phyloP scores from a whole-genome alignment of 1,140 invertebrate species.

The Maconellicoccus hirsutus region DNA sequence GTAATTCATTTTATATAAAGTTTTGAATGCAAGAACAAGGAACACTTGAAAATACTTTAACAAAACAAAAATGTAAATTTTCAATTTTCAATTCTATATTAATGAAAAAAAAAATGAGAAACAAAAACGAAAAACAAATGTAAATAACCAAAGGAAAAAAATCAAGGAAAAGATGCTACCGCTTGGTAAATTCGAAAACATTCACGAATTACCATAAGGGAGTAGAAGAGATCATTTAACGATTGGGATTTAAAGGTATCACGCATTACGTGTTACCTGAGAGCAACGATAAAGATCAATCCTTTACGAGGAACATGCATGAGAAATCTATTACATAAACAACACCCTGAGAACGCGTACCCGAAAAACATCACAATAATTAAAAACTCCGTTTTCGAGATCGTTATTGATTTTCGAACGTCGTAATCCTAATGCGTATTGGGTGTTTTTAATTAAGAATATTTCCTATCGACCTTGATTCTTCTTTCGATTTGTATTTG shows the following conservation, averaged over 20 bases:
- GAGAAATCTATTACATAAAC: constrained; percentile 4
- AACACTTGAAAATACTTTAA: neutral
- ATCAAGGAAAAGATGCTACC: neutral
- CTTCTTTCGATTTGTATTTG: neutral
- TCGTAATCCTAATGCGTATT: neutral
- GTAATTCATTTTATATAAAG: neutral
- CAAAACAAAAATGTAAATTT: constrained; percentile 1
- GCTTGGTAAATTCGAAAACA: neutral
- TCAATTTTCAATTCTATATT: neutral
- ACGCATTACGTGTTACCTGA: neutral
- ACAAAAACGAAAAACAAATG: neutral
- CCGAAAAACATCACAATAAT: neutral
- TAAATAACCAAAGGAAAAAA: neutral
- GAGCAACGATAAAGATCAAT: neutral
- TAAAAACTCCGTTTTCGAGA: neutral
- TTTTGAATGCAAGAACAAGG: neutral
- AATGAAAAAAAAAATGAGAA: too few species aligned
- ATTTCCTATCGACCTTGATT: neutral
- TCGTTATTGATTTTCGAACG: neutral
- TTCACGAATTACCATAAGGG: neutral
- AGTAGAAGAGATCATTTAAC: neutral
- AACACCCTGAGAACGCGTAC: neutral
- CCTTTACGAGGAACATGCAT: neutral
- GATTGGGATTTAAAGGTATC: neutral
- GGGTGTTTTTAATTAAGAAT: neutral